Evolutionary conservation across 2,888 invertebrate species (phyloP).

Genomic region (Parnassius orleans): DNA sequence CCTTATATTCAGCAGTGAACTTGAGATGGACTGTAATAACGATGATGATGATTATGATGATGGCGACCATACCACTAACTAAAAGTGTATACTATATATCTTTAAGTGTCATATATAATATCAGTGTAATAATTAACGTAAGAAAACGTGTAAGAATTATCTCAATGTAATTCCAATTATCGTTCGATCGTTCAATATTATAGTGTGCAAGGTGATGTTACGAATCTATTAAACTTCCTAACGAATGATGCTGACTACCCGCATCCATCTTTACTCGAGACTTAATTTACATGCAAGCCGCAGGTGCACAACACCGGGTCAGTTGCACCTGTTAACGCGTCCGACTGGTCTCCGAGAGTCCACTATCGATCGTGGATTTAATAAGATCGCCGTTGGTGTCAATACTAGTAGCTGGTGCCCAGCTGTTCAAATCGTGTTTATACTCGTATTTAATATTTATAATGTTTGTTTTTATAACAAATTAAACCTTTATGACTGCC

Average conservation of each 20-base stretch:
- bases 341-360: conserved; percentile 7
- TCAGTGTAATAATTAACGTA: too few species aligned
- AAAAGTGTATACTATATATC: too few species aligned
- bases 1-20: too few species aligned
- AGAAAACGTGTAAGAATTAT: too few species aligned
- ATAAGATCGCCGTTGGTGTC: background rate
- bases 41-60: too few species aligned
- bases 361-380: conserved; percentile 3
- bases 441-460: background rate
- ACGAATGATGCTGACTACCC: background rate
- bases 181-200: too few species aligned
- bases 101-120: too few species aligned
- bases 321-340: conserved; percentile 18
- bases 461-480: background rate
- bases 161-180: too few species aligned
- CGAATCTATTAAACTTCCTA: too few species aligned
- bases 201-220: too few species aligned
- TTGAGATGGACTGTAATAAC: too few species aligned
- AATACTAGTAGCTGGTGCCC: background rate
- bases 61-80: too few species aligned
- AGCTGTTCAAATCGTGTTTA: background rate
- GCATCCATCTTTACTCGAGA: conserved; percentile 3
- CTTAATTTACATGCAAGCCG: conserved; percentile 1
- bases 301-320: conserved; percentile 6
- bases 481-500: background rate